Evolutionary conservation across 2,113 vertebrate species (phyloP), one percentile per base, ranked within the genome.

Genomic region (Mugil cephalus): DNA sequence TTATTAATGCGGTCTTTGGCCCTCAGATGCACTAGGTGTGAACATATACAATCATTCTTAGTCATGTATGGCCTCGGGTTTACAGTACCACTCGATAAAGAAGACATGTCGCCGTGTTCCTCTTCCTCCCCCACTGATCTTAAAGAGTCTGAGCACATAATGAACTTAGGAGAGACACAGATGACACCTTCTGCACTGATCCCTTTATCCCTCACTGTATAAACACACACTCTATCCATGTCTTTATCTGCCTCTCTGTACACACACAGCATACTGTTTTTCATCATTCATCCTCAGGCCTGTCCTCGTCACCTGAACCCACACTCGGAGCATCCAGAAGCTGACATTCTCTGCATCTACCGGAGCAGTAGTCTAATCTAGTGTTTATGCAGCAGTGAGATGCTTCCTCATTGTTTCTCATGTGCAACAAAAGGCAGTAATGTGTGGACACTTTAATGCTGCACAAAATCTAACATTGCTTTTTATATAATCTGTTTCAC

Each of bases 111-210:
- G 2, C 43, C 6, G 46, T 38, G 58, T 69, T 69, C 46, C 19
- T 59, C 66, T 40, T 51, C 50, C 39, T 67, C 78, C 74, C 74
- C 64, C 67, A 45, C 83, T 63, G 46, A 70, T 78, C 75, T 74
- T 61, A 21, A 61, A 55, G 47, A 70, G 76, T 86, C 87, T 91
- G 86, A 92, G 83, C 84, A 65, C 88, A 82, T 93, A 91, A 93
- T 89, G 85, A 84, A 88, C 90, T 93, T 92, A 89, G 56, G 69
- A 84, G 81, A 70, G 77, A 72, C 80, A 52, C 84, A 78, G 81
- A 84, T 89, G 85, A 90, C 89, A 84, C 82, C 67, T 77, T 73
- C 38, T 70, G 59, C 73, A 47, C 85, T 85, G 72, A 92, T 92
- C 87, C 65, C 60, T 87, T 90, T 89, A 89, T 90, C 86, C 67